Base-by-base conservation (phyloP, 1,140 invertebrate species). In the Chlorops oryzae region DNA sequence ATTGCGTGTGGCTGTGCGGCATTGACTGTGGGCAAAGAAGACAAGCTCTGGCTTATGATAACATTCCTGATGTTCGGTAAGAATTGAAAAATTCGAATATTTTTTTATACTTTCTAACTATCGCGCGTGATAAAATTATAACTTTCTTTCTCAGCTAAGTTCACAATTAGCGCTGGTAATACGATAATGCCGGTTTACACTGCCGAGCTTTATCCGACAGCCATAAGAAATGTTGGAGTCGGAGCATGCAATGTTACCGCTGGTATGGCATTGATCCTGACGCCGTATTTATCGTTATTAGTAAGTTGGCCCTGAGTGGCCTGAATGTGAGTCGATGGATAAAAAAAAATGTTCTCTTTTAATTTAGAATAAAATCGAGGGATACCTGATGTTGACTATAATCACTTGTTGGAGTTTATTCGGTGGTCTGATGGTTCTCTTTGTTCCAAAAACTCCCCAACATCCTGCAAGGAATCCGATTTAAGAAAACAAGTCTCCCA, bases 171-270 rank as follows among this genome's bases (percentile, higher is more conserved):
- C 28, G 78, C 81, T 2, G 81, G 82, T 2, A 86, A 87, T 58
- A 84, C 83, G 54, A 80, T 86, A 48, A 75, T 86, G 72, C 84
- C 84, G 0, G 83, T 86, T 9, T 87, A 81, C 57, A 86, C 84
- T 2, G 84, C 84, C 2, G 84, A 87, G 66, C 65, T 86, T 4
- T 87, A 85, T 72, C 84, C 84, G 2, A 87, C 84, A 2, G 74
- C 82, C 35, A 81, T 87, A 55, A 77, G 84, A 46, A 87, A 87
- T 61, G 74, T 86, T 34, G 84, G 84, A 9, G 83, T 86, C 7
- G 84, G 84, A 2, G 81, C 81, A 2, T 84, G 81, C 59, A 85
- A 86, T 63, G 75, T 85, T 32, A 75, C 83, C 13, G 82, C 84
- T 2, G 84, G 84, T 15, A 64, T 85, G 17, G 83, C 81, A 17